Base-by-base conservation (phyloP, 2,113 vertebrate genomes). In the Hippolais icterina region DNA sequence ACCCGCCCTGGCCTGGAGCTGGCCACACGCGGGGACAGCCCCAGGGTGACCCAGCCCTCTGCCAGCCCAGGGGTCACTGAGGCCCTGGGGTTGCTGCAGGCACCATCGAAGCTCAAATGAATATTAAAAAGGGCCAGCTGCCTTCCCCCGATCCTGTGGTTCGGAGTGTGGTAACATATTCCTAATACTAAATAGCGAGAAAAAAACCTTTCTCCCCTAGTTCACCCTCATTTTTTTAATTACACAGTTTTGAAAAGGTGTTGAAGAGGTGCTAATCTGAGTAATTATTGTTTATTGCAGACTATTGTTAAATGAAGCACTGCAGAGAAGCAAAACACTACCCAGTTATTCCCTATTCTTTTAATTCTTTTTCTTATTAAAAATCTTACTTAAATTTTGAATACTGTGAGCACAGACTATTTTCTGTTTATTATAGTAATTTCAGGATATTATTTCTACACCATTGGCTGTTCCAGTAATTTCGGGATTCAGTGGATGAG, bases 51-150 rank as follows among this genome's bases (percentile, higher is more conserved):
- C 9, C 50, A n/a, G 47, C n/a, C 52, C 4, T n/a, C 28, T 1
- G 0, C 63, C 42, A 16, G 20, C 6, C 1, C 28, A 6, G 35
- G 10, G 10, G 22, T 6, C 25, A 2, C 14, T 0, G 0, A 15
- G n/a, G 18, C 21, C 59, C 21, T 19, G 4, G 19, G 12, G 2
- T 2, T 42, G 8, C 15, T 4, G 37, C 27, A 20, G 16, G 7
- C 52, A 33, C 23, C 9, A 3, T 0, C 1, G 4, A 6, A 3
- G 2, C 12, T 3, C 7, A 49, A 28, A 37, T 21, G 4, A 37
- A 35, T 50, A 19, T 44, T 65, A 10, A 50, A 29, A 28, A 27
- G 15, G 42, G 11, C 18, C 27, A 59, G 7, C 11, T 39, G 46
- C 57, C 24, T 63, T 29, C 61, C 25, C 31, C 10, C 4, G 39